These are phyloP conservation scores for Actinia equina DNA, from an alignment of 64 coral and sea anemone species.

Conservation along the genomic window DNA sequence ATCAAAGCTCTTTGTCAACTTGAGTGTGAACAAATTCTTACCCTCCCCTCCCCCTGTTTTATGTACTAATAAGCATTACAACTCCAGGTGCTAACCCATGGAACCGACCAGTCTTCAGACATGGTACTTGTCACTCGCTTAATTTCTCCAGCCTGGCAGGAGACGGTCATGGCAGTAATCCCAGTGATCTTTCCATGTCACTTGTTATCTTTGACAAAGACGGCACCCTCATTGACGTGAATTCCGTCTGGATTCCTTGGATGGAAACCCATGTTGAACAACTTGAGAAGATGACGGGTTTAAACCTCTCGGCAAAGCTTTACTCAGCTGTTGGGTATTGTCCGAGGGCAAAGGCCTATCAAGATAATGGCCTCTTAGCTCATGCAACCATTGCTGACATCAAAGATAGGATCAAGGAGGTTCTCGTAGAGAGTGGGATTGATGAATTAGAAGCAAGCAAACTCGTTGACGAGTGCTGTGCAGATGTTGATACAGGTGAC, in stretches of 20 bases:
- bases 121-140: neutral
- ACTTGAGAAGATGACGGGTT: conserved; percentile 61
- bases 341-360: conserved; percentile 37
- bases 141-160: conserved; percentile 64
- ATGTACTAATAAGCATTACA: conserved; percentile 31
- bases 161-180: conserved; percentile 49
- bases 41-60: conserved; percentile 28
- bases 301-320: conserved; percentile 63
- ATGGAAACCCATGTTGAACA: conserved; percentile 63
- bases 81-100: conserved; percentile 57
- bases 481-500: conserved; percentile 75
- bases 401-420: conserved; percentile 66
- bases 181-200: conserved; percentile 18
- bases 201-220: conserved; percentile 97
- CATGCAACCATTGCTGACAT: conserved; percentile 86
- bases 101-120: conserved; percentile 34
- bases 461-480: conserved; percentile 68
- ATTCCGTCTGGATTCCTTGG: conserved; percentile 92
- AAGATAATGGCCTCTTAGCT: conserved; percentile 76
- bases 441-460: conserved; percentile 27
- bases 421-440: conserved; percentile 70
- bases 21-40: neutral
- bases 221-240: conserved; percentile 87
- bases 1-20: too few relatives aligned
- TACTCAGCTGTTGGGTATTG: conserved; percentile 84